These are phyloP conservation scores for Ethmia dodecea DNA, from an alignment of 2,888 invertebrate species.

Conservation along the genomic window DNA sequence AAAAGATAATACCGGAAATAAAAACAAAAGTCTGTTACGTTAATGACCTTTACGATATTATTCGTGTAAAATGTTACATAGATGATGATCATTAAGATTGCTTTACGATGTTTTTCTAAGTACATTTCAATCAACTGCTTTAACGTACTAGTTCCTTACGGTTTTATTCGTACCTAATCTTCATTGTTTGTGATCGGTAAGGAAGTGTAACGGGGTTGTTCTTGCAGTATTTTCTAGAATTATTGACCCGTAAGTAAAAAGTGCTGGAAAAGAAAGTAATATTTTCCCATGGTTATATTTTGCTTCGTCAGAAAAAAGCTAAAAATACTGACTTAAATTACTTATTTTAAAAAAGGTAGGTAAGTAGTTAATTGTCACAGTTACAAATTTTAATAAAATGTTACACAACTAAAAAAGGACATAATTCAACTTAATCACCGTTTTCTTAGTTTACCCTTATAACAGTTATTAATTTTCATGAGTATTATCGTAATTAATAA, in stretches of 20 bases:
- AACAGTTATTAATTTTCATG: neutral
- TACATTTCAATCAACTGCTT: neutral
- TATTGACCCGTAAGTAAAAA: neutral
- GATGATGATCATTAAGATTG: neutral
- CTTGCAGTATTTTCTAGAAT: neutral
- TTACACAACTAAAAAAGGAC: neutral
- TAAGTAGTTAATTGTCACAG: neutral
- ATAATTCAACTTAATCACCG: neutral
- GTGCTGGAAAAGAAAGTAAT: neutral
- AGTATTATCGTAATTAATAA: neutral
- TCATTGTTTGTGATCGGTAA: neutral
- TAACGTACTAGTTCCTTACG: neutral
- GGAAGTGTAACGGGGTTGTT: neutral
- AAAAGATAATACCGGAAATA: neutral
- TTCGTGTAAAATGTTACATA: neutral
- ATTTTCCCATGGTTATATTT: neutral
- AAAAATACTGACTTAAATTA: neutral
- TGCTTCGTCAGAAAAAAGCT: neutral
- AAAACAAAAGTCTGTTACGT: neutral
- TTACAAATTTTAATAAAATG: neutral
- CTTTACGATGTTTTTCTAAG: neutral
- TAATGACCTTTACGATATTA: neutral
- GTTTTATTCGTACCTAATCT: neutral
- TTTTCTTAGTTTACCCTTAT: no score
- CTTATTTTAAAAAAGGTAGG: neutral